phyloP scores from a whole-genome alignment of 2,888 invertebrate genomes.

The Pandemis corylana region DNA sequence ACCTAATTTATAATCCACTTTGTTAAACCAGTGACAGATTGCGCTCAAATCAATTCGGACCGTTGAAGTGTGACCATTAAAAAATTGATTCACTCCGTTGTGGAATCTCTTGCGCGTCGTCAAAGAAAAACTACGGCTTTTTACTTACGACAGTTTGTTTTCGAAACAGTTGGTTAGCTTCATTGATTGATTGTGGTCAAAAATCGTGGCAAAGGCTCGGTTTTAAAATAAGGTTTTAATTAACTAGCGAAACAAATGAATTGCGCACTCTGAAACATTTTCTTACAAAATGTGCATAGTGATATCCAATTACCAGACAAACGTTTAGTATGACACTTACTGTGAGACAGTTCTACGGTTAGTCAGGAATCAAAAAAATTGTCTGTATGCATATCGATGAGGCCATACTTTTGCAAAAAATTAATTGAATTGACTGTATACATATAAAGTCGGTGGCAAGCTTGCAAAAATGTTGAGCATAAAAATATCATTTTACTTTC shows the following conservation, averaged over 20 bases:
- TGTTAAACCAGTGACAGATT: constrained; percentile 34
- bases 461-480: too few relatives aligned
- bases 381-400: too few relatives aligned
- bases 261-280: too few relatives aligned
- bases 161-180: constrained; percentile 16
- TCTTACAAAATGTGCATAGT: too few relatives aligned
- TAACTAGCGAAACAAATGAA: background rate
- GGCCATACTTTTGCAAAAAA: too few relatives aligned
- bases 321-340: too few relatives aligned
- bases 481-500: too few relatives aligned
- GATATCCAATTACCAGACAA: too few relatives aligned
- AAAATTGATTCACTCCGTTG: constrained; percentile 19
- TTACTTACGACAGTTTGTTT: constrained; percentile 20
- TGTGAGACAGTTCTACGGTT: too few relatives aligned
- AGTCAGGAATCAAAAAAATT: too few relatives aligned
- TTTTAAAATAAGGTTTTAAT: background rate
- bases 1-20: constrained; percentile 10
- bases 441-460: too few relatives aligned
- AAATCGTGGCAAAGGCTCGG: constrained; percentile 14
- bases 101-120: constrained; percentile 18
- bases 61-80: constrained; percentile 22
- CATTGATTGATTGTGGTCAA: constrained; percentile 10
- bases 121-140: background rate
- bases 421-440: too few relatives aligned
- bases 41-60: constrained; percentile 26